Evolutionary conservation across 2,888 invertebrate species (phyloP).

Genomic region (Nyleta sp.): DNA sequence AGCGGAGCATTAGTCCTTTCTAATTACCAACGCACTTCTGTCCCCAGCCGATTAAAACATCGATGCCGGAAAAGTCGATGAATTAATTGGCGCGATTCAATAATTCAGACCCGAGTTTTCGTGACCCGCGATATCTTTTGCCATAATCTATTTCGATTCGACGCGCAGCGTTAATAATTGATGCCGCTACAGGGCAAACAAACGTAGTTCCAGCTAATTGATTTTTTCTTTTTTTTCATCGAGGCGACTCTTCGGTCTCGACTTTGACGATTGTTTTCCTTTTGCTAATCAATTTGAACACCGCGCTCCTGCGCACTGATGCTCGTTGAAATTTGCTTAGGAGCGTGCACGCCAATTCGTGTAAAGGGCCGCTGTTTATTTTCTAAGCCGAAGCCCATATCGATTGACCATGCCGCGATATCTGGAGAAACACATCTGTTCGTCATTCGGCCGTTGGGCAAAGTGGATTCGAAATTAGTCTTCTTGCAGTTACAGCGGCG

Average conservation of each 20-base stretch:
- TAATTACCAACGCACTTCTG: no score
- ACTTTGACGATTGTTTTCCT: conserved; percentile 31
- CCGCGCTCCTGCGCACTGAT: conserved; percentile 37
- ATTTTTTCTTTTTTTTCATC: conserved; percentile 11
- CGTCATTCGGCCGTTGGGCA: no score
- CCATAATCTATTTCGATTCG: conserved; percentile 29
- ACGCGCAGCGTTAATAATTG: conserved; percentile 18
- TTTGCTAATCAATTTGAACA: conserved; percentile 36
- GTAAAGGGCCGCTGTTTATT: conserved; percentile 1
- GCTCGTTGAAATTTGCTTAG: conserved; percentile 33
- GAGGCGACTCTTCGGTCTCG: neutral
- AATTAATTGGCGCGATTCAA: conserved; percentile 17
- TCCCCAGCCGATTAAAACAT: neutral
- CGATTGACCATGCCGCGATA: neutral
- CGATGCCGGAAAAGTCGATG: conserved; percentile 17
- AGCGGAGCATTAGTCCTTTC: conserved; percentile 14
- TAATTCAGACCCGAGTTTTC: conserved; percentile 7
- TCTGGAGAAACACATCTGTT: neutral
- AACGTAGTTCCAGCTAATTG: conserved; percentile 14
- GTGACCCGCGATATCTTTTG: conserved; percentile 13
- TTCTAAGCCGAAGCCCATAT: neutral
- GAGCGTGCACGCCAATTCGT: conserved; percentile 11
- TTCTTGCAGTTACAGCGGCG: no score
- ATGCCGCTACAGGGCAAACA: conserved; percentile 7
- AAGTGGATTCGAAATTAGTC: no score